These are phyloP conservation scores for Philonicus albiceps DNA, from an alignment of 2,888 invertebrate species.

Conservation along the genomic window DNA sequence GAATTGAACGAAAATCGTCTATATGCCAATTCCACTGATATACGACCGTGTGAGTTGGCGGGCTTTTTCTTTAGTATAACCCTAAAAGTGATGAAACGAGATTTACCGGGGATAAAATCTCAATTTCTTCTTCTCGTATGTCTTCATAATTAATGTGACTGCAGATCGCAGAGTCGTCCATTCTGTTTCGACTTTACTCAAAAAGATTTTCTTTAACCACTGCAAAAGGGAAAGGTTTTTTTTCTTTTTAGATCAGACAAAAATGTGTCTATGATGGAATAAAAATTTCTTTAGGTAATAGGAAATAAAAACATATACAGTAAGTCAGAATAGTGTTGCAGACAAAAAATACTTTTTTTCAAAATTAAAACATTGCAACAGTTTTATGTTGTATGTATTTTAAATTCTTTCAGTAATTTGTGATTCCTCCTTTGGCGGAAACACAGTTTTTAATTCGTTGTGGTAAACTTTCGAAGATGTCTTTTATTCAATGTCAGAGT, in stretches of 20 bases:
- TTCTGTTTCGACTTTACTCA: not conserved
- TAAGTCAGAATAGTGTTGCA: no score
- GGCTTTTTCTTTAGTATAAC: not conserved
- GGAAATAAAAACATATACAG: no score
- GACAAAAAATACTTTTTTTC: no score
- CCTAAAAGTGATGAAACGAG: not conserved
- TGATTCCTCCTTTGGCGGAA: no score
- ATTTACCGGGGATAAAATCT: conserved; percentile 15
- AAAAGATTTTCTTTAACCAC: not conserved
- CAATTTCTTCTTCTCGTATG: conserved; percentile 26
- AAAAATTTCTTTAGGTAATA: no score
- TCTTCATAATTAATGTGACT: conserved; percentile 24
- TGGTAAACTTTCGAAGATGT: not conserved
- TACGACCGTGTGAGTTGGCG: not conserved
- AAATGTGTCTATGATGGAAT: no score
- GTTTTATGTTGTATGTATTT: no score
- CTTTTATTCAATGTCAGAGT: not conserved
- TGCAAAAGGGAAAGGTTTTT: not conserved
- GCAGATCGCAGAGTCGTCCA: not conserved
- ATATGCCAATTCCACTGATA: not conserved
- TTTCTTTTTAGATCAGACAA: not conserved
- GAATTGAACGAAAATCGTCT: not conserved
- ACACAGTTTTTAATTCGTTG: no score
- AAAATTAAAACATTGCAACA: no score
- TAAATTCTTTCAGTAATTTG: no score